Base-by-base conservation (phyloP, 2,797 vertebrate genomes). In the Megalops cyprinoides region DNA sequence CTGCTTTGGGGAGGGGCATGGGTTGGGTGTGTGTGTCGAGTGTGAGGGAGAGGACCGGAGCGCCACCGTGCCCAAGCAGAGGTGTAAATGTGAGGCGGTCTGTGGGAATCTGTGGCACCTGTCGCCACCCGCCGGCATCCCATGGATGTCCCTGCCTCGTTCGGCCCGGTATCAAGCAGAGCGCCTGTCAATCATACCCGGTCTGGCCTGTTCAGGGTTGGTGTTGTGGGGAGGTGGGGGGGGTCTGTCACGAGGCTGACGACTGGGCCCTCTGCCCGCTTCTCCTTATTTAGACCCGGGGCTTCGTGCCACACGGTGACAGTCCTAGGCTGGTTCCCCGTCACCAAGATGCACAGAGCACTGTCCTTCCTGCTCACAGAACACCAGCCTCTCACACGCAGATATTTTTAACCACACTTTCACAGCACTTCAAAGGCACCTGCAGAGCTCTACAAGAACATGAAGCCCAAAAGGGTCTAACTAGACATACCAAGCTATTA, bases 121-220 rank as follows among this genome's bases (percentile, higher is more conserved):
- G 90, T 92, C 92, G 85, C 79, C 91, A 88, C 93, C 93, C 92
- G 93, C 94, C 88, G 92, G 92, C 95, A 93, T 91, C 89, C 90
- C 89, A 88, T 92, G 95, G 94, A 95, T 91, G 87, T 95, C 90
- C 74, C 90, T 90, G 88, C 94, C 93, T 94, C 90, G 90, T 90
- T 86, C 87, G 81, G 87, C 92, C 81, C 81, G 90, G 89, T 88
- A 87, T 92, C 86, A 88, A 85, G 34, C 71, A 79, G n/a, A 60
- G 84, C 81, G 83, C 86, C 86, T 91, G 88, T 92, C 92, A 87
- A 81, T 93, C 92, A 88, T 84, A 79, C 73, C 84, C 44, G n/a
- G 20, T 74, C 71, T 25, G n/a, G n/a, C n/a, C n/a, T n/a, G n/a
- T n/a, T n/a, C n/a, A n/a, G n/a, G n/a, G n/a, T n/a, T n/a, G n/a